Conservation (phyloP, 2,888 invertebrate species). For the Scelioninae gen. 1 region DNA sequence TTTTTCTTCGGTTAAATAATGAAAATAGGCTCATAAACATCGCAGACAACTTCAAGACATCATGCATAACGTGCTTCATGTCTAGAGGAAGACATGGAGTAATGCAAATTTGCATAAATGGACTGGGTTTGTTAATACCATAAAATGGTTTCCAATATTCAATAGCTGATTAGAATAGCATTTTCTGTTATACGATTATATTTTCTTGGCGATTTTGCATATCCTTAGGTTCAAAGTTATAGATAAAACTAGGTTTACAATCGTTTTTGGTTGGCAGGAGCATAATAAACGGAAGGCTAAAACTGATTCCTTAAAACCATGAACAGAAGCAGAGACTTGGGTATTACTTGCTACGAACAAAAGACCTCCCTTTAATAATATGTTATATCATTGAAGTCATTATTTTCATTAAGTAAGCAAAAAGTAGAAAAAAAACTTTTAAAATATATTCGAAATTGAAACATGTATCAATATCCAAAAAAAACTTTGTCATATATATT, state of each 20-base stretch:
- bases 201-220: background rate
- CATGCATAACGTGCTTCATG: background rate
- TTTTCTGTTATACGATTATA: background rate
- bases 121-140: background rate
- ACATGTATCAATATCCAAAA: too few relatives aligned
- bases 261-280: constrained; percentile 38
- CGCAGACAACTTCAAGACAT: constrained; percentile 4
- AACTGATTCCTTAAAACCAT: constrained; percentile 70
- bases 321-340: constrained; percentile 65
- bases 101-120: constrained; percentile 1
- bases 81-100: background rate
- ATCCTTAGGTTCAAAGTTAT: background rate
- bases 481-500: too few relatives aligned
- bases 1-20: background rate
- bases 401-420: too few relatives aligned
- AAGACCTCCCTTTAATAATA: constrained; percentile 62
- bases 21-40: background rate
- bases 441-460: too few relatives aligned
- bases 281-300: constrained; percentile 66
- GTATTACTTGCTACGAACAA: constrained; percentile 66
- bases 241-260: background rate
- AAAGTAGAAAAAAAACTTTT: too few relatives aligned
- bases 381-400: too few relatives aligned
- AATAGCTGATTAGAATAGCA: background rate
- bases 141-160: constrained; percentile 5